Base-by-base conservation (phyloP, 2,888 invertebrate genomes). In the Drosophila pullipes region DNA sequence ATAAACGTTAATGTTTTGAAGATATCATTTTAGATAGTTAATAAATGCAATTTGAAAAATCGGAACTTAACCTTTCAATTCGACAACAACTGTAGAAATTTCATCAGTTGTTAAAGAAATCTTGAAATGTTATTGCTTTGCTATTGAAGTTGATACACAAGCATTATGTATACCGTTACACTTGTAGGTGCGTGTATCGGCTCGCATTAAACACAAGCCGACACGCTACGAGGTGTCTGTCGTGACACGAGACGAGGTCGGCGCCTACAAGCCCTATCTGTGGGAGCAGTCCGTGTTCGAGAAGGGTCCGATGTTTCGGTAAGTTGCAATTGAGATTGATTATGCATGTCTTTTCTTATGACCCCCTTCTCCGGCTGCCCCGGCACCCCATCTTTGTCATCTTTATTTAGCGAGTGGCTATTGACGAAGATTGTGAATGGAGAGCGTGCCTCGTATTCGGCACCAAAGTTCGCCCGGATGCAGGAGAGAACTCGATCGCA, bases 251-350 rank as follows among this genome's bases (percentile, higher is more conserved):
- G 98, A 98, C 93, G 98, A 98, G 94, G 98, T 98, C 49, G 98
- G 98, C 50, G 98, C 98, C 81, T 98, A 98, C 94, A 98, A 98
- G 93, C 98, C 98, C 44, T 98, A 98, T 94, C 95, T 98, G 61
- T 98, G 98, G 98, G 98, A 98, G 93, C 98, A 98, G 94, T 97
- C 97, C 85, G 97, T 97, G 69, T 98, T 98, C 92, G 97, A 98
- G 93, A 98, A 98, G 95, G 98, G 98, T 35, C 96, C 98, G 30
- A 98, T 98, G 97, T 98, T 98, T 94, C 96, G 98, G 95, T 95
- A 91, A 86, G 78, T 74, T 35, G 28, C 11, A 16, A 16, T 39
- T 41, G 28, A 57, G 13, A 16, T 28, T 9, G 13, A 57, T 6
- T 1, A 30, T n/a, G 10, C 25, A 28, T 28, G 18, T 28, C n/a